Conservation (phyloP, 2,113 vertebrate genomes). For the Cynocephalus volans region DNA sequence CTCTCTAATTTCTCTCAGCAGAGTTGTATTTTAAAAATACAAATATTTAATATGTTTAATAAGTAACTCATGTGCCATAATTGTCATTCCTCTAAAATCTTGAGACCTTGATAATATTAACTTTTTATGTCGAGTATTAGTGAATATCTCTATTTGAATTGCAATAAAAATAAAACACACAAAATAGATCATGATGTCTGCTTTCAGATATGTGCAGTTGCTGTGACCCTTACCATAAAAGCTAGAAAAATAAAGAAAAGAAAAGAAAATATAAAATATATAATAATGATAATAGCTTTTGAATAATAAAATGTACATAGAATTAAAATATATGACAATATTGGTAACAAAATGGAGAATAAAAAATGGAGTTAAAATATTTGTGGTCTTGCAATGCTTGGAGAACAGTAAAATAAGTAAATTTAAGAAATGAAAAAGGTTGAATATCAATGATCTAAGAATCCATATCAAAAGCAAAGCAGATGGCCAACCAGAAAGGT, state of each 20-base stretch:
- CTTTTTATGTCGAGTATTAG: background rate
- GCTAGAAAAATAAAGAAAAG: too few relatives aligned
- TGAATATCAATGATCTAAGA: background rate
- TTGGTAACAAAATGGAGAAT: too few relatives aligned
- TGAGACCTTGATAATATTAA: background rate
- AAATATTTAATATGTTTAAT: background rate
- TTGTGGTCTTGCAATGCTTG: background rate
- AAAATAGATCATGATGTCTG: background rate
- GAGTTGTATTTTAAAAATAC: background rate
- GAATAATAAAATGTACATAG: too few relatives aligned
- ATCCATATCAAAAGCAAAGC: too few relatives aligned
- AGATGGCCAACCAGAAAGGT: too few relatives aligned
- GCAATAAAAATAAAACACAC: background rate
- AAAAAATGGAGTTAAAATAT: background rate
- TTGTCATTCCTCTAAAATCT: background rate
- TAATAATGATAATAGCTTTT: too few relatives aligned
- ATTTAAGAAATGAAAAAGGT: background rate
- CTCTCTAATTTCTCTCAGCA: too few relatives aligned
- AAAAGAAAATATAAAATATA: too few relatives aligned
- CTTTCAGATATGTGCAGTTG: background rate
- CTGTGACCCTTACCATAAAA: background rate
- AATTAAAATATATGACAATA: too few relatives aligned
- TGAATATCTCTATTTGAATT: background rate
- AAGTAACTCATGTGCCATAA: background rate
- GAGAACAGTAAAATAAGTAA: background rate